Evolutionary conservation across 2,888 invertebrate genomes (phyloP).

Genomic region (Xestia c-nigrum): DNA sequence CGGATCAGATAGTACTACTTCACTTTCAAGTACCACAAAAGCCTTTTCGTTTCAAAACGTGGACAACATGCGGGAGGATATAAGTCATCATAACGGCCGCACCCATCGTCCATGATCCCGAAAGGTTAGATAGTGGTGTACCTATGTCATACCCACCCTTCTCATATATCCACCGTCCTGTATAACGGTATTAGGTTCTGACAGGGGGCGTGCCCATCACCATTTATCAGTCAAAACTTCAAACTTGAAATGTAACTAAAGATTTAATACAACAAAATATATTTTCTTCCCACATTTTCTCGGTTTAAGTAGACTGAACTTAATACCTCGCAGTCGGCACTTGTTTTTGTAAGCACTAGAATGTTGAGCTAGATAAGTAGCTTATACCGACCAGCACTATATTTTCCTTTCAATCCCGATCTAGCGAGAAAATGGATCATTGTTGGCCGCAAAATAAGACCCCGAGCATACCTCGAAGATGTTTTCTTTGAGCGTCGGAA

Average conservation of each 20-base stretch:
- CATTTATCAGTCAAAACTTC: conserved; percentile 46
- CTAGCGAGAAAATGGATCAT: conserved; percentile 60
- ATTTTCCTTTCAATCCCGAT: conserved; percentile 56
- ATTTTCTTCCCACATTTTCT: conserved; percentile 8
- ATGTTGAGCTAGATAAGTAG: conserved; percentile 46
- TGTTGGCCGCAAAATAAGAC: conserved; percentile 57
- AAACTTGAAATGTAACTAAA: conserved; percentile 15
- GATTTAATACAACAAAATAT: conserved; percentile 19
- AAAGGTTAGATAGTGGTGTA: conserved; percentile 55
- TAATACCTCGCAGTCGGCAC: conserved; percentile 16
- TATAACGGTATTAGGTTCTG: conserved; percentile 53
- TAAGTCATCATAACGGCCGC: conserved; percentile 56
- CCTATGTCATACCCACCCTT: conserved; percentile 54
- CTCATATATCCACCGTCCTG: conserved; percentile 45
- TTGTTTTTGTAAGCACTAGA: conserved; percentile 44
- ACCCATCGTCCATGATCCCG: conserved; percentile 24
- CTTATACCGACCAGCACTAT: conserved; percentile 52
- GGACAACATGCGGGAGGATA: conserved; percentile 49
- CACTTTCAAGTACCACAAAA: conserved; percentile 30
- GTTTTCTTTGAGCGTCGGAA: conserved; percentile 49
- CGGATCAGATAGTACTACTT: conserved; percentile 17
- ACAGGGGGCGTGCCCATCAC: conserved; percentile 44
- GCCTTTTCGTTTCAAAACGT: conserved; percentile 35
- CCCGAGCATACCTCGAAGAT: conserved; percentile 37
- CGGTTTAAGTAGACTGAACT: conserved; percentile 15